Base-by-base conservation (phyloP, 2,888 invertebrate species). In the Dione vanillae region DNA sequence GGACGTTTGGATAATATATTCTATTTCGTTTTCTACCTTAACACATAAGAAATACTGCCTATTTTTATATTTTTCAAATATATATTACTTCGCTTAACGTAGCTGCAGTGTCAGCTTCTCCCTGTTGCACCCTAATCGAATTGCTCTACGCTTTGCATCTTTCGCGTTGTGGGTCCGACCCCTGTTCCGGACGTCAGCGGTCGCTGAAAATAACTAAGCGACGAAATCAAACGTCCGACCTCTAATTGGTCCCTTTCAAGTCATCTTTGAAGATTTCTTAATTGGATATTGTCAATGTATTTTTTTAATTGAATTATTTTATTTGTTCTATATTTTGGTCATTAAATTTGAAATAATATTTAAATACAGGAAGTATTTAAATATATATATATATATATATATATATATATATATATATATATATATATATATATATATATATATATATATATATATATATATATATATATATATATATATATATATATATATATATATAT, bases 101-200 rank as follows among this genome's bases (percentile, higher is more conserved):
- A 80, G 82, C 82, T 91, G 92, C 92, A 89, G 80, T 83, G 90
- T 89, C 91, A 88, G 90, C 86, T 83, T 80, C 84, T 84, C 92
- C 91, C 91, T 85, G 86, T 83, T 90, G 91, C 91, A 90, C 92
- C 93, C 93, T 93, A 92, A 93, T 93, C 91, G 90, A 92, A 92
- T 93, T 80, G 87, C 86, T 86, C 83, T 80, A 91, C 91, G 92
- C 88, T 87, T 91, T 89, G 92, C 88, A 89, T 86, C 86, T 87
- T 83, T 83, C 82, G 85, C 88, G 89, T 89, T 88, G 84, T 87
- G 87, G 88, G 88, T 83, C 82, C 79, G 78, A 85, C 90, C 90
- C 91, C 88, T 88, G 86, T 78, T 76, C 82, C 83, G 88, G 87
- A 90, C 90, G 87, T 86, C 87, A 86, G 89, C 91, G 88, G 87